Base-by-base conservation (phyloP, 2,113 vertebrate genomes). In the Gnathonemus echidnorhynchus region DNA sequence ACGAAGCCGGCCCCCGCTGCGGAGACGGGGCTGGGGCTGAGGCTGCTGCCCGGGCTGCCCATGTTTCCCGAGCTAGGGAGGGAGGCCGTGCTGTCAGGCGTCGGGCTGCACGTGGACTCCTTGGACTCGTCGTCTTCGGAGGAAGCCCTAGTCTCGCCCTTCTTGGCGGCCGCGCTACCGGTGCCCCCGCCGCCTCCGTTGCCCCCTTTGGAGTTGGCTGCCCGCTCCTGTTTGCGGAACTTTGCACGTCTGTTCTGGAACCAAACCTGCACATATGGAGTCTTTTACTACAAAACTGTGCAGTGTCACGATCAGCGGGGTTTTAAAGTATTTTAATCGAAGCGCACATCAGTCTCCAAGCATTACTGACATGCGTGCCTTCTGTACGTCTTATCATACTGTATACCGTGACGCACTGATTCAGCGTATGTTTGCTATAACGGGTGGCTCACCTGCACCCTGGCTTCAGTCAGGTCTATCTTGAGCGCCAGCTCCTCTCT, bases 181-280 rank as follows among this genome's bases (percentile, higher is more conserved):
- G 91, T 92, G 46, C 93, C 80, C 27, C 85, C 80, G 46, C 27
- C 90, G 90, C 89, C 93, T 62, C 94, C 94, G 0, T 94, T 92
- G 91, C 91, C 90, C 77, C 93, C 93, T 83, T 98, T 98, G 91
- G 98, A 96, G 66, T 97, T 98, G 91, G 98, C 97, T 0, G 98
- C 98, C 0, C 97, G 96, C 93, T 99, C 98, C 93, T 99, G 98
- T 92, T 99, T 98, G 19, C 98, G 98, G 88, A 99, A 99, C 91
- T 99, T 99, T 91, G 98, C 98, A 1, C 98, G 96, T 62, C 98
- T 96, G 95, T 99, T 99, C 96, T 99, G 98, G 95, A 99, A 99
- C 98, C 98, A 99, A 31, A 99, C 98, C 98, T 99, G 95, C 27
- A n/a, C 56, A 52, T 91, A 27, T 80, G 49, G 91, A 50, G 17